Conservation (phyloP, 92 coral and sea anemone species). For the Plumapathes pennacea region DNA sequence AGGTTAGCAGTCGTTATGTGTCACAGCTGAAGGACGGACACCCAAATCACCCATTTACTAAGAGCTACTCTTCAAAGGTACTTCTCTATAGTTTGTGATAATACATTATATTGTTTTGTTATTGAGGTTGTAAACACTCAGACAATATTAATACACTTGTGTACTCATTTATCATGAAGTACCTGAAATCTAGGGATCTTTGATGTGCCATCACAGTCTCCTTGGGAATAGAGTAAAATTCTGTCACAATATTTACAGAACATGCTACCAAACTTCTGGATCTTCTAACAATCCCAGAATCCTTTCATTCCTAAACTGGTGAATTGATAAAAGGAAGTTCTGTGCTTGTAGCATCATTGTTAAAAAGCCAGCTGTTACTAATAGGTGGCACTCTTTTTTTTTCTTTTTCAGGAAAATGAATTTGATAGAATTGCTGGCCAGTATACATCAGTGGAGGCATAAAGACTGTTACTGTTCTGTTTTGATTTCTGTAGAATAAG, state of each 20-base stretch:
- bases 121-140: neutral
- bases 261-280: neutral
- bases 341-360: neutral
- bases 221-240: neutral
- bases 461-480: too few species aligned
- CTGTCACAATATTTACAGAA: neutral
- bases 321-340: neutral
- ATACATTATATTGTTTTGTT: neutral
- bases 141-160: neutral
- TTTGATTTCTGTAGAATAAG: too few species aligned
- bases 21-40: conserved; percentile 93
- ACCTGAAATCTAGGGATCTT: too few species aligned
- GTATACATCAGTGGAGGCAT: conserved; percentile 69
- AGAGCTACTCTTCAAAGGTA: conserved; percentile 82
- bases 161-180: too few species aligned
- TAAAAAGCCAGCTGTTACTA: neutral
- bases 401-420: conserved; percentile 75
- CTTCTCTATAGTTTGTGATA: neutral
- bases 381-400: neutral
- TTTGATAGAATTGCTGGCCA: conserved; percentile 81
- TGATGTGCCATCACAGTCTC: too few species aligned
- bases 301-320: neutral
- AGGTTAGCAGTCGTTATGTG: conserved; percentile 90
- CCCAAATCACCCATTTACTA: conserved; percentile 84
- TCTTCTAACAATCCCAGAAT: neutral